Evolutionary conservation across 2,113 vertebrate genomes (phyloP).

Genomic region (Porphyrio hochstetteri): DNA sequence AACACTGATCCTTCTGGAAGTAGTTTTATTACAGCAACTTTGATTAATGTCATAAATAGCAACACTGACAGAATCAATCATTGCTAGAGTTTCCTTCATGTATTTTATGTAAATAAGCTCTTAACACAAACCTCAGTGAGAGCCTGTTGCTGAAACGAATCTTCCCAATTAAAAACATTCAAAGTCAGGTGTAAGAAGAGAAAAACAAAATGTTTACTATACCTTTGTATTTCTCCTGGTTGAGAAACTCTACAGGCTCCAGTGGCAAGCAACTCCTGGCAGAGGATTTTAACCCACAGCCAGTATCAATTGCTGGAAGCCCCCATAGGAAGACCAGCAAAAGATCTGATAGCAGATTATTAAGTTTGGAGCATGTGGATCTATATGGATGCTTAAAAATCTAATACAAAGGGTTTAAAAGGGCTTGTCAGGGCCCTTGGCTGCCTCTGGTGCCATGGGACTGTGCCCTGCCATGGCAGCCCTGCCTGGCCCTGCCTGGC

Average conservation of each 20-base stretch:
- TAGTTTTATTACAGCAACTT: not conserved
- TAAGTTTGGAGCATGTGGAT: not conserved
- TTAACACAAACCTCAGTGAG: not conserved
- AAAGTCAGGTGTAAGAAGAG: not conserved
- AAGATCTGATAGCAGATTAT: not conserved
- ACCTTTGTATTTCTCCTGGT: not conserved
- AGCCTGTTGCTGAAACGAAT: not conserved
- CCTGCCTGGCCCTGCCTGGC: not conserved
- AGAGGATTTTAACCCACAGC: not conserved
- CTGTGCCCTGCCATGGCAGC: not conserved
- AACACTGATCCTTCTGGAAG: not conserved
- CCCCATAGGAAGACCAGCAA: not conserved
- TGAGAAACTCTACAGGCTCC: not conserved
- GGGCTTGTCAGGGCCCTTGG: not conserved
- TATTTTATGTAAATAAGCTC: not conserved
- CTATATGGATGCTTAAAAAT: not conserved
- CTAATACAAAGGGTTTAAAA: not conserved
- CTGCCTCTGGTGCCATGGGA: accelerated
- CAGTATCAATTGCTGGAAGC: not conserved
- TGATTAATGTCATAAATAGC: not conserved
- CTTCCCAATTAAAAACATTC: not conserved
- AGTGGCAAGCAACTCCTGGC: not conserved
- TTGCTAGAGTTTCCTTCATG: not conserved
- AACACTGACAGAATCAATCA: not conserved
- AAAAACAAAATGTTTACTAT: not conserved